Evolutionary conservation across 2,113 vertebrate species (phyloP).

Genomic region (Brienomyrus brachyistius): DNA sequence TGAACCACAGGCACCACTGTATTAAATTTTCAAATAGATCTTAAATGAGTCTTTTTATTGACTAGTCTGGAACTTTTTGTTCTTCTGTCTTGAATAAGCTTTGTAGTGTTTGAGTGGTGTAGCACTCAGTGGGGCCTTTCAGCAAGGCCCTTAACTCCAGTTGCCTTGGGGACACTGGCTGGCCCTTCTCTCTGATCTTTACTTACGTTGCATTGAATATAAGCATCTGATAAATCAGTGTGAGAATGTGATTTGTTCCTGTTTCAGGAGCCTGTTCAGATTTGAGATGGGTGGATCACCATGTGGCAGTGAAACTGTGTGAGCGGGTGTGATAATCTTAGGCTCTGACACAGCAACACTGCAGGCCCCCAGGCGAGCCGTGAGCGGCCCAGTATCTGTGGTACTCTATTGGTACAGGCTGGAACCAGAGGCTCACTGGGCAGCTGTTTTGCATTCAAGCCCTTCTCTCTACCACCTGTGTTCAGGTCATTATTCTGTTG

Average conservation of each 20-base stretch:
- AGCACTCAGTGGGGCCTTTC: neutral
- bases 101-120: neutral
- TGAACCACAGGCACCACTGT: too few relatives aligned
- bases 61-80: neutral
- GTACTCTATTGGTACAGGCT: neutral
- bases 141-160: neutral
- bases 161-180: neutral
- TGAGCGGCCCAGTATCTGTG: neutral
- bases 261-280: neutral
- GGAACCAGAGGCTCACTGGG: neutral
- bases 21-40: neutral
- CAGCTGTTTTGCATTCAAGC: neutral
- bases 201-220: neutral
- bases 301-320: neutral
- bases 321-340: neutral
- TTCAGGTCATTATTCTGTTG: neutral
- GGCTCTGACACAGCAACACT: neutral
- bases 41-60: neutral
- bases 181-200: neutral
- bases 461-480: neutral
- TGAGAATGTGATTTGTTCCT: neutral
- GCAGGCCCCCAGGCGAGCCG: neutral
- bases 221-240: neutral
- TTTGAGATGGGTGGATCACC: neutral
- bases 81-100: neutral